These are phyloP conservation scores for Hyperopisus bebe DNA, from an alignment of 2,113 vertebrate species.

Conservation along the genomic window DNA sequence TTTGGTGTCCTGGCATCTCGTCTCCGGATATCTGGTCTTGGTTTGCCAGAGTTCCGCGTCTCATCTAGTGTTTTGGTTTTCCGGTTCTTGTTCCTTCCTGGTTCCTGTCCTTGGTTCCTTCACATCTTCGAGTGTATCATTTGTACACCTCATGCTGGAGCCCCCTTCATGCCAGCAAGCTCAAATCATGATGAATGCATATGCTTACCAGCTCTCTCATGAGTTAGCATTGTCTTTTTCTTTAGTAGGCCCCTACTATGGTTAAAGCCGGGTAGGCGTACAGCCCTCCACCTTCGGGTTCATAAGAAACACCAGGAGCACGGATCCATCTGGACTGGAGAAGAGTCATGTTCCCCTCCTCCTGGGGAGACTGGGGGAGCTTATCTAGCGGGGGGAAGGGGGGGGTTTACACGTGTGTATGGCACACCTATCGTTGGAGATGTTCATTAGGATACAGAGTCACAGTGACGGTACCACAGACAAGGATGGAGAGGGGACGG, in stretches of 20 bases:
- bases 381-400: slow-evolving; percentile 22
- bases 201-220: background rate
- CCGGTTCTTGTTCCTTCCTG: background rate
- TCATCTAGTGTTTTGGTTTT: background rate
- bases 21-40: background rate
- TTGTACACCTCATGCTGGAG: background rate
- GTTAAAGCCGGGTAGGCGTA: background rate
- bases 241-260: background rate
- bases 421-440: background rate
- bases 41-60: background rate
- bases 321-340: background rate
- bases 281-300: background rate
- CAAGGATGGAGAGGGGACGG: background rate
- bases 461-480: background rate
- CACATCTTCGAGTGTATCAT: background rate
- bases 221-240: background rate
- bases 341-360: background rate
- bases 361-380: slow-evolving; percentile 30
- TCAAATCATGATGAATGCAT: background rate
- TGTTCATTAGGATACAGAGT: background rate
- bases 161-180: background rate
- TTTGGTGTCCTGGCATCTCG: background rate
- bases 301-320: background rate
- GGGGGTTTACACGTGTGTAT: background rate
- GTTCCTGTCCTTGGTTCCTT: background rate